These are phyloP conservation scores for Dermatemys mawii DNA, from an alignment of 2,113 vertebrate species.

Conservation along the genomic window DNA sequence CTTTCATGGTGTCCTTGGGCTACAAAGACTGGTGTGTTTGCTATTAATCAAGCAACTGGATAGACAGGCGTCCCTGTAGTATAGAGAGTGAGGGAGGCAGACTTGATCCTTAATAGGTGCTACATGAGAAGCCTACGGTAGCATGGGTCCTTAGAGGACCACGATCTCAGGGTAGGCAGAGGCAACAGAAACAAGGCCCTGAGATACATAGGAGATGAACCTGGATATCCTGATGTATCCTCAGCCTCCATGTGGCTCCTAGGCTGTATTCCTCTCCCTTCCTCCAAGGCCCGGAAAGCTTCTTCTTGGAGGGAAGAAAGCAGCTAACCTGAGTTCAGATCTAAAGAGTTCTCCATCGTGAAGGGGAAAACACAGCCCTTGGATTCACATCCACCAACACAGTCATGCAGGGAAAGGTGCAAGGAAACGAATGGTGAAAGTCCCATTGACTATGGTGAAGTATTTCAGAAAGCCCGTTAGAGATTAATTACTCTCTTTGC, in stretches of 20 bases:
- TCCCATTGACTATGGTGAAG: constrained; percentile 26
- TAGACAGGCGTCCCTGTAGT: not conserved
- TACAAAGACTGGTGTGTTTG: not conserved
- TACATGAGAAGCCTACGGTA: not conserved
- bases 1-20: not conserved
- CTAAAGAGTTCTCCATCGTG: not conserved
- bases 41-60: fast-evolving
- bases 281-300: not conserved
- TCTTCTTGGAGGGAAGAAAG: no score
- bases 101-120: fast-evolving
- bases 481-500: constrained; percentile 46
- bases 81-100: fast-evolving
- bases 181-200: not conserved
- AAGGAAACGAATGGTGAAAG: not conserved
- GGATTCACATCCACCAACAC: not conserved
- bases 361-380: not conserved
- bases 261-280: not conserved
- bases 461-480: constrained; percentile 44
- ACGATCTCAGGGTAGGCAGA: not conserved
- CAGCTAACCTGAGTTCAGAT: no score
- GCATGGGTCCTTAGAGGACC: not conserved
- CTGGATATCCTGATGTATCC: not conserved
- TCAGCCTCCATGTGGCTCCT: not conserved
- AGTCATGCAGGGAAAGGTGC: not conserved
- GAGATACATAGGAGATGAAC: not conserved